phyloP scores from a whole-genome alignment of 2,888 invertebrate genomes.

The Prosopocoilus inquinatus region DNA sequence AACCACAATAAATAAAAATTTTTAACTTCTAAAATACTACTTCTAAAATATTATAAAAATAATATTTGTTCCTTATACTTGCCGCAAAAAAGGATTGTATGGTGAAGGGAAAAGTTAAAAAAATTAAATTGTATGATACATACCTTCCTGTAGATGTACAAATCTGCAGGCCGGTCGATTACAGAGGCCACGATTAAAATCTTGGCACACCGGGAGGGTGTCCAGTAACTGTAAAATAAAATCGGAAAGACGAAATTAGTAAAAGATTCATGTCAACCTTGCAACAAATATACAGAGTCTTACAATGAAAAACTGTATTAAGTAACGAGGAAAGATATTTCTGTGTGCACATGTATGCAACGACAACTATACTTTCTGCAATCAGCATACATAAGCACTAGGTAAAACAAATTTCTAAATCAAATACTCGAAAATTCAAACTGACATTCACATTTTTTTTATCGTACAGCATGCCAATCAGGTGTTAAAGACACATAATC shows the following conservation, averaged over 20 bases:
- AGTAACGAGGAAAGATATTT: constrained; percentile 4
- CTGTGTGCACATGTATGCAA: constrained; percentile 41
- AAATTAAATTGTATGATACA: constrained; percentile 42
- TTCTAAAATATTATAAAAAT: too few relatives aligned
- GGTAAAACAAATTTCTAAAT: constrained; percentile 33
- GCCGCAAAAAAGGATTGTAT: too few relatives aligned
- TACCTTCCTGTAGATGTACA: constrained; percentile 97
- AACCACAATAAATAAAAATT: too few relatives aligned
- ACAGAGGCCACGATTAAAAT: constrained; percentile 98
- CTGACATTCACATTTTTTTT: constrained; percentile 16
- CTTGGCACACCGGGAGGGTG: constrained; percentile 99
- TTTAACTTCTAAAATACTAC: too few relatives aligned
- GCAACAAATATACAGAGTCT: constrained; percentile 13
- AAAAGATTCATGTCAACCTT: background rate
- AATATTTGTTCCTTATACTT: too few relatives aligned
- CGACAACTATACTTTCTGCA: constrained; percentile 16
- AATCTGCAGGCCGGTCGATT: constrained; percentile 96
- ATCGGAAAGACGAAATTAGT: constrained; percentile 4
- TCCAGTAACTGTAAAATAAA: constrained; percentile 90
- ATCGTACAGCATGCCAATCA: constrained; percentile 32
- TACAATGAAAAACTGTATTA: constrained; percentile 6
- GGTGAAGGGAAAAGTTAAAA: too few relatives aligned
- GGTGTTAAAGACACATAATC: constrained; percentile 32
- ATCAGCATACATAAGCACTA: constrained; percentile 46
- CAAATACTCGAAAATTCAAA: constrained; percentile 17